A percentile compares a stretch with the other conserved stretches of the same genome.
Conservation (phyloP, 2,113 vertebrate species). For the Dipodomys merriami region DNA sequence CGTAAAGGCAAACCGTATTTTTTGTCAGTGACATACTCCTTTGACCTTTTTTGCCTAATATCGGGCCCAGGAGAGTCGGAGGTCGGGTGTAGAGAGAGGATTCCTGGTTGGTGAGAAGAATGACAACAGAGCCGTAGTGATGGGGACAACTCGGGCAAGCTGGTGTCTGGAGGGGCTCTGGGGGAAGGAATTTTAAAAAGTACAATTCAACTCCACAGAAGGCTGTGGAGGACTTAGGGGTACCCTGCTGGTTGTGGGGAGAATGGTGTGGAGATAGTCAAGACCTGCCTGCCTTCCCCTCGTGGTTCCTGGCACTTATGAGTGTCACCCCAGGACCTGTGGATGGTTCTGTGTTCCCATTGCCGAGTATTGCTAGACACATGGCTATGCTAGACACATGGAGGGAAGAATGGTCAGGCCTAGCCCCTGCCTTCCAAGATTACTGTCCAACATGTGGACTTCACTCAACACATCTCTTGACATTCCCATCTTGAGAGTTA, state of each 20-base stretch:
- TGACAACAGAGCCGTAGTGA: neutral
- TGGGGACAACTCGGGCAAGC: neutral
- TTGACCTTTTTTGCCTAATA: neutral
- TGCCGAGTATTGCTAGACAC: fast-evolving
- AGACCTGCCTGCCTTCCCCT: neutral
- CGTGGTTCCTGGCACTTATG: fast-evolving
- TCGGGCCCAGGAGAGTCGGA: neutral
- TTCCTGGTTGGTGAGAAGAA: neutral
- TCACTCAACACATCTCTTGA: neutral
- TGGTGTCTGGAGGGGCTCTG: neutral
- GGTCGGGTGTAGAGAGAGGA: neutral
- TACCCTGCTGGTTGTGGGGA: too few relatives aligned
- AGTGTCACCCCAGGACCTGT: fast-evolving
- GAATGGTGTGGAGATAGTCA: neutral
- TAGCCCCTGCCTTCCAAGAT: neutral
- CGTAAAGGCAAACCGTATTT: neutral
- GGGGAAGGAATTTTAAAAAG: neutral
- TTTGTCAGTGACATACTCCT: neutral
- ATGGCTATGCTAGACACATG: too few relatives aligned
- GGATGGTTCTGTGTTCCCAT: neutral
- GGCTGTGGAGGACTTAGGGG: too few relatives aligned
- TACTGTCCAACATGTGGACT: neutral
- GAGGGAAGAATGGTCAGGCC: too few relatives aligned
- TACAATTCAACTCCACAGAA: neutral
- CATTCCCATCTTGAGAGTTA: too few relatives aligned